Evolutionary conservation across 2,888 invertebrate genomes (phyloP).

Genomic region (Scaptomyza parva): DNA sequence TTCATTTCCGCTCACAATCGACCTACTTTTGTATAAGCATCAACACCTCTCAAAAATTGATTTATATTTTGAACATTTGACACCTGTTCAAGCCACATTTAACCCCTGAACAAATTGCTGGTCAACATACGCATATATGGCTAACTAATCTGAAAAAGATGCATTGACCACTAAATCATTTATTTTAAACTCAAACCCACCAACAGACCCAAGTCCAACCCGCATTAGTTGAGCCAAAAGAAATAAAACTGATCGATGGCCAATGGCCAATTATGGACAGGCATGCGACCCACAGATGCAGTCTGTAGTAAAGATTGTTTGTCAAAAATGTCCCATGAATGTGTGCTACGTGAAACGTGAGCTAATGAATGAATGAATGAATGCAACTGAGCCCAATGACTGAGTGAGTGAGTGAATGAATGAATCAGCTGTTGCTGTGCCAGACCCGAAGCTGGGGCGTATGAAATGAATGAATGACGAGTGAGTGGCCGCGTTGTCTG

Average conservation of each 20-base stretch:
- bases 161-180: constrained; percentile 54
- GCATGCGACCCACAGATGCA: constrained; percentile 41
- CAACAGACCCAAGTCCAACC: constrained; percentile 33
- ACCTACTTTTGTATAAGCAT: constrained; percentile 11
- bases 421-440: constrained; percentile 49
- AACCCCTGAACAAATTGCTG: constrained; percentile 48
- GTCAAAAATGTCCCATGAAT: constrained; percentile 73
- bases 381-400: too few relatives aligned
- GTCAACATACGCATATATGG: constrained; percentile 17
- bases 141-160: constrained; percentile 19
- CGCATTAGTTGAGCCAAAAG: constrained; percentile 45
- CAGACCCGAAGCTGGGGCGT: constrained; percentile 42
- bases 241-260: constrained; percentile 58
- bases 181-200: constrained; percentile 38
- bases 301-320: constrained; percentile 52
- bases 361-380: constrained; percentile 46
- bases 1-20: constrained; percentile 9
- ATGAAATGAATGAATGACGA: constrained; percentile 44
- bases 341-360: constrained; percentile 50
- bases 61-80: constrained; percentile 5
- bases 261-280: constrained; percentile 46
- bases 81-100: constrained; percentile 18
- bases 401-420: constrained; percentile 38
- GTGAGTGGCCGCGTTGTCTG: constrained; percentile 61
- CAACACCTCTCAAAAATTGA: constrained; percentile 10